phyloP scores from a whole-genome alignment of 2,113 vertebrate species.

The Gorilla gorilla region DNA sequence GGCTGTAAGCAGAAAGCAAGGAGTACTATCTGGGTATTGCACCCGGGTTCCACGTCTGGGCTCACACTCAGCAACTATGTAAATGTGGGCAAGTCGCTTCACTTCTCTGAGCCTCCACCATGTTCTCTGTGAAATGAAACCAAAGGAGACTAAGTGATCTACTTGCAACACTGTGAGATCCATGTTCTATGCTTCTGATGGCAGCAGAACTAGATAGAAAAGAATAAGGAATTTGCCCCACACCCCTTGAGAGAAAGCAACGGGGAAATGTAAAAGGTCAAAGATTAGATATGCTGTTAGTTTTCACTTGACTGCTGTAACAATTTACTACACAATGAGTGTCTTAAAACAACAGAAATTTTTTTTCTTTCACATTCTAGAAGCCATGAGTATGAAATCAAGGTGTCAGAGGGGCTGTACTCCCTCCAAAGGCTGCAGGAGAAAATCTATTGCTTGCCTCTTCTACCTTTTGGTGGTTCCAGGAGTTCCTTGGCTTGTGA shows the following conservation, averaged over 20 bases:
- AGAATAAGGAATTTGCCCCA: not conserved
- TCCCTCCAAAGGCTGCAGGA: not conserved
- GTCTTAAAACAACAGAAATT: not conserved
- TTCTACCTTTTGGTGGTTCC: not conserved
- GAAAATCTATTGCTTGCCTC: not conserved
- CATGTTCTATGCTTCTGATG: not conserved
- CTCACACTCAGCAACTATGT: not conserved
- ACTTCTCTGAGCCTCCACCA: conserved; percentile 10
- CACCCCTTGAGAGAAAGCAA: not conserved
- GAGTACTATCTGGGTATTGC: not conserved
- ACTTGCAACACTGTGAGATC: not conserved
- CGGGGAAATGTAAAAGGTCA: not conserved
- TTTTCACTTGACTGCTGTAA: not conserved
- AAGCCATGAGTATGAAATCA: not conserved
- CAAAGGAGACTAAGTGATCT: not conserved
- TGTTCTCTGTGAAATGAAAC: not conserved
- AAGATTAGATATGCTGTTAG: not conserved
- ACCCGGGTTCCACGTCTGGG: not conserved
- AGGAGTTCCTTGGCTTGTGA: not conserved
- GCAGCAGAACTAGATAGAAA: not conserved
- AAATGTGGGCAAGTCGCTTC: not conserved
- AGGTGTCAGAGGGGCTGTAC: not conserved
- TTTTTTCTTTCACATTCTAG: not conserved
- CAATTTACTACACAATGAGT: not conserved
- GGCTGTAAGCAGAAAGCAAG: not conserved